Percentiles rank a stretch among this genome's conserved stretches.
phyloP scores from a whole-genome alignment of 64 coral and sea anemone genomes.

The Dendrophyllia cribrosa region DNA sequence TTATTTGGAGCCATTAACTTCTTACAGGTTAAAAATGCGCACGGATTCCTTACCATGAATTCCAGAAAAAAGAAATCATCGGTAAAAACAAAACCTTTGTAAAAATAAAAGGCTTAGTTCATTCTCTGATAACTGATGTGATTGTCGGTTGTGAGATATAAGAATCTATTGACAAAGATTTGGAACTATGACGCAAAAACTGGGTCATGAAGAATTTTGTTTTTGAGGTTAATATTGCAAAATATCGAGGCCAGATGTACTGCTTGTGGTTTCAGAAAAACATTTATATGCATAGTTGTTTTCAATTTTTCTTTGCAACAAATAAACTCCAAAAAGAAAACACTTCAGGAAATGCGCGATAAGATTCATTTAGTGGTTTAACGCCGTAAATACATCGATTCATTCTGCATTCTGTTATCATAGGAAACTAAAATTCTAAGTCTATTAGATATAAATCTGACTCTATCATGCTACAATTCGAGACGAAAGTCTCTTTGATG shows the following conservation, averaged over 20 bases:
- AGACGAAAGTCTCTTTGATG: neutral
- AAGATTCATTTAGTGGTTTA: too few relatives aligned
- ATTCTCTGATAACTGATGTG: neutral
- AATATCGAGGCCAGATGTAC: neutral
- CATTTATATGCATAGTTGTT: neutral
- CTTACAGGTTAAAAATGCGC: constrained; percentile 23
- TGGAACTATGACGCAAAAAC: too few relatives aligned
- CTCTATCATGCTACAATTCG: neutral
- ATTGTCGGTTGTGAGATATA: too few relatives aligned
- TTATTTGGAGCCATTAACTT: constrained; percentile 24
- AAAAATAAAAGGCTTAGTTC: neutral
- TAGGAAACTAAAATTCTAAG: constrained; percentile 1
- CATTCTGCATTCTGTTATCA: neutral
- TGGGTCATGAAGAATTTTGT: neutral
- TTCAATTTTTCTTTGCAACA: neutral
- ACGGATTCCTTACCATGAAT: neutral
- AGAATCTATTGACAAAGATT: too few relatives aligned
- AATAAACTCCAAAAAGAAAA: neutral
- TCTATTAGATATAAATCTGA: neutral
- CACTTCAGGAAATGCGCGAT: too few relatives aligned
- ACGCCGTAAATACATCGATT: too few relatives aligned
- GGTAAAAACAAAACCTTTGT: neutral
- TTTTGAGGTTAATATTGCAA: neutral
- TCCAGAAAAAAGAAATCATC: constrained; percentile 2
- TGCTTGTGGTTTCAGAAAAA: neutral